A percentile compares a stretch with the other conserved stretches of the same genome.
These are phyloP conservation scores for Harpegnathos saltator DNA, from an alignment of 1,140 invertebrate species.

Conservation along the genomic window DNA sequence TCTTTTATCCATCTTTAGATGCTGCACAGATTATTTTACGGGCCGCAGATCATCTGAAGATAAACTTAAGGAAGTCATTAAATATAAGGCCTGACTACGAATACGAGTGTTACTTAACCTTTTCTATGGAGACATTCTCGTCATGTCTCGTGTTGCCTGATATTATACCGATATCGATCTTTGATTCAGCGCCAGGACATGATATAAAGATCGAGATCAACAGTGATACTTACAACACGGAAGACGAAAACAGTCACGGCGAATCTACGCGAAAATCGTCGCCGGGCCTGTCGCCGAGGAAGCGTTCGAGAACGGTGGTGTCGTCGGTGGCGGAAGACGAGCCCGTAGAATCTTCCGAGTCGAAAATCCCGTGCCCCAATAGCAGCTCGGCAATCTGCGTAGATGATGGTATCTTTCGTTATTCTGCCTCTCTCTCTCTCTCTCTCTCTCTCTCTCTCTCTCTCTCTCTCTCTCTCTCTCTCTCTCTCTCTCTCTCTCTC, in stretches of 20 bases:
- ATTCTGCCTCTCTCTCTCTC: neutral
- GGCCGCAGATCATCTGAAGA: too few relatives aligned
- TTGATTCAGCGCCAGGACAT: constrained; percentile 1
- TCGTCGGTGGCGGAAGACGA: constrained; percentile 26
- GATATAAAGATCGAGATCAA: constrained; percentile 63
- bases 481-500: neutral
- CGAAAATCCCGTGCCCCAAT: constrained; percentile 4
- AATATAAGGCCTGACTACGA: too few relatives aligned
- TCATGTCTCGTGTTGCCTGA: too few relatives aligned
- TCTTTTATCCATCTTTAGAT: too few relatives aligned
- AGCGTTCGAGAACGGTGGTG: constrained; percentile 24
- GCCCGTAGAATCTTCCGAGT: constrained; percentile 59
- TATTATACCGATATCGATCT: too few relatives aligned
- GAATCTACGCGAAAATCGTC: constrained; percentile 8
- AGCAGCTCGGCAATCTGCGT: constrained; percentile 8
- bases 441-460: neutral
- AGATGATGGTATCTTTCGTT: constrained; percentile 40
- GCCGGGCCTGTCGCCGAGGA: neutral
- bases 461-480: neutral
- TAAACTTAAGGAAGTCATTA: too few relatives aligned
- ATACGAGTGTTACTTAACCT: too few relatives aligned
- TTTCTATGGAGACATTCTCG: too few relatives aligned
- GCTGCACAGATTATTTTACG: too few relatives aligned
- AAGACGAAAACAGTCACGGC: constrained; percentile 48
- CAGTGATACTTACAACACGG: constrained; percentile 57